Percentiles rank a stretch among this genome's conserved stretches.
phyloP scores from a whole-genome alignment of 2,888 invertebrate species.

The Sminthurides aquaticus region DNA sequence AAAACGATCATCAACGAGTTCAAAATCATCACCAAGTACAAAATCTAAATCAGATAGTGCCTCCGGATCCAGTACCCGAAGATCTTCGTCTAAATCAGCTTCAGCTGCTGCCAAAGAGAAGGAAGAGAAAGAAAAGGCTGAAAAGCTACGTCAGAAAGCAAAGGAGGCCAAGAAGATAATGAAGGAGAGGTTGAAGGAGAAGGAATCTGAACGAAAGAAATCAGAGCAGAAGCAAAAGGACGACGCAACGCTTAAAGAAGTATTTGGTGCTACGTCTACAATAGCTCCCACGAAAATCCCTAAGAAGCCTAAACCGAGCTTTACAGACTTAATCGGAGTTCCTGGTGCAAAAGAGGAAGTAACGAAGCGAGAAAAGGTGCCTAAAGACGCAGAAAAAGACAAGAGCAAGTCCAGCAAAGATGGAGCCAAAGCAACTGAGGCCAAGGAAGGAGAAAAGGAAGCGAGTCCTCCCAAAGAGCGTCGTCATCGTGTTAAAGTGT shows the following conservation, averaged over 20 bases:
- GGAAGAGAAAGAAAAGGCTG: slow-evolving; percentile 44
- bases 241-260: slow-evolving; percentile 56
- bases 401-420: slow-evolving; percentile 10
- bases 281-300: slow-evolving; percentile 41
- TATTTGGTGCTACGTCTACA: slow-evolving; percentile 26
- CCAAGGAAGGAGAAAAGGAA: slow-evolving; percentile 18
- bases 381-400: slow-evolving; percentile 12
- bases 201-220: slow-evolving; percentile 32
- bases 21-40: slow-evolving; percentile 1
- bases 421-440: slow-evolving; percentile 7
- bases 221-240: slow-evolving; percentile 54
- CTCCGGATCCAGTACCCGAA: neutral
- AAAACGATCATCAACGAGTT: neutral
- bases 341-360: slow-evolving; percentile 31
- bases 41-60: slow-evolving; percentile 1
- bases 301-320: slow-evolving; percentile 30
- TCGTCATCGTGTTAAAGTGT: slow-evolving; percentile 35
- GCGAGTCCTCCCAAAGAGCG: slow-evolving; percentile 18
- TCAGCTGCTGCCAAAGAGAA: slow-evolving; percentile 26
- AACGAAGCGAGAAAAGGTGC: slow-evolving; percentile 16
- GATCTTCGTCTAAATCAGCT: slow-evolving; percentile 4
- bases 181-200: slow-evolving; percentile 49
- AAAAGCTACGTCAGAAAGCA: slow-evolving; percentile 40
- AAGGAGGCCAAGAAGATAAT: slow-evolving; percentile 45
- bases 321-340: slow-evolving; percentile 38